Percentiles rank a stretch among this genome's conserved stretches.
Evolutionary conservation across 2,113 vertebrate species (phyloP).

Genomic region (Serilophus lunatus): DNA sequence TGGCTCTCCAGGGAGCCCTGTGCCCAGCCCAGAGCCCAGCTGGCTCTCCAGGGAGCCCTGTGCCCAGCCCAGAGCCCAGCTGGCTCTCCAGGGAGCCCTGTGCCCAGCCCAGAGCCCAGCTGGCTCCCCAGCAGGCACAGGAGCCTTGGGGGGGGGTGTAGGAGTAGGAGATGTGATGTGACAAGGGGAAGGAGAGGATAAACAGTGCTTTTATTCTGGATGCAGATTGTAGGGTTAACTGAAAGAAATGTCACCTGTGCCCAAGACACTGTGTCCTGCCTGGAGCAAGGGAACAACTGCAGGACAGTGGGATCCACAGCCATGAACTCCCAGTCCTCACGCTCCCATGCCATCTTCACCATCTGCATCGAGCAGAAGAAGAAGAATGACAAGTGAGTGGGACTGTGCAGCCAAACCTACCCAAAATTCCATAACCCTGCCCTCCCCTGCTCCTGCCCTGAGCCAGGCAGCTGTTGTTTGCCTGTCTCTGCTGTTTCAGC

Average conservation of each 20-base stretch:
- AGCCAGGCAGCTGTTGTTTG: background rate
- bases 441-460: background rate
- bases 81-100: background rate
- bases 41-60: background rate
- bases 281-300: conserved; percentile 89
- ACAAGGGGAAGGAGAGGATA: background rate
- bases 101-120: too few species aligned
- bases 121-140: background rate
- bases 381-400: conserved; percentile 85
- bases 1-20: background rate
- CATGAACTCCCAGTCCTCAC: conserved; percentile 94
- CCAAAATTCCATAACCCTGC: background rate
- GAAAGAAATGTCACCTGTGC: conserved; percentile 81
- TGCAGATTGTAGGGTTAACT: conserved; percentile 89
- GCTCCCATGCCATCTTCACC: conserved; percentile 97
- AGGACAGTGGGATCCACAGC: conserved; percentile 93
- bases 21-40: too few species aligned
- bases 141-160: background rate
- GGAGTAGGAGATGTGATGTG: fast-evolving
- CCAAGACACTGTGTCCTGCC: conserved; percentile 84
- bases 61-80: too few species aligned
- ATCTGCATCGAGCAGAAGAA: conserved; percentile 88
- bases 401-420: fast-evolving
- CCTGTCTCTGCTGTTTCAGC: background rate
- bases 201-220: background rate